Conservation (phyloP, 2,888 invertebrate genomes). For the Drosophila quinaria region DNA sequence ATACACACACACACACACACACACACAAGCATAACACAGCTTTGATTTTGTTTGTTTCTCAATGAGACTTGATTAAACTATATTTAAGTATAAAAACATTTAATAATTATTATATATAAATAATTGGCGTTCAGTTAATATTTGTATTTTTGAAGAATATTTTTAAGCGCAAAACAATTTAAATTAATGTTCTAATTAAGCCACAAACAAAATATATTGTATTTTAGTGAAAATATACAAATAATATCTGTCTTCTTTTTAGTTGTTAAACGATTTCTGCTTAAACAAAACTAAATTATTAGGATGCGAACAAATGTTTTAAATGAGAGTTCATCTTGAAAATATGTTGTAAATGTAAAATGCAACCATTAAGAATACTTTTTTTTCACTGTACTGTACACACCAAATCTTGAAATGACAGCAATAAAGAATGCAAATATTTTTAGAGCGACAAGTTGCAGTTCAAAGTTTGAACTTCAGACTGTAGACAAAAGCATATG, state of each 20-base stretch:
- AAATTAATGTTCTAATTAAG: constrained; percentile 70
- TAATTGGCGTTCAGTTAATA: constrained; percentile 59
- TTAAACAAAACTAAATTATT: constrained; percentile 28
- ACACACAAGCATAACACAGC: constrained; percentile 31
- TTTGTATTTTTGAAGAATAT: constrained; percentile 67
- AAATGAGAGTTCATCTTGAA: constrained; percentile 24
- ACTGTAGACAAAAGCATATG: constrained; percentile 61
- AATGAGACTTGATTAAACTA: constrained; percentile 74
- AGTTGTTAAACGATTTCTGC: constrained; percentile 44
- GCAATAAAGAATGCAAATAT: constrained; percentile 57
- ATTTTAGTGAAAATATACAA: constrained; percentile 65
- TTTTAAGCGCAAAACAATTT: constrained; percentile 69
- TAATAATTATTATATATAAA: constrained; percentile 48
- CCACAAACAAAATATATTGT: constrained; percentile 44
- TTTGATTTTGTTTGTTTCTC: constrained; percentile 68
- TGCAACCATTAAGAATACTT: constrained; percentile 43
- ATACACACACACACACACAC: constrained; percentile 33
- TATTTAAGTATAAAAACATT: constrained; percentile 42
- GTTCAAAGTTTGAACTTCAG: too few relatives aligned
- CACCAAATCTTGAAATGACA: constrained; percentile 66
- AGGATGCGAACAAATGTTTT: constrained; percentile 29
- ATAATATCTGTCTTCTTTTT: constrained; percentile 59
- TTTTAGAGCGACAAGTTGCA: constrained; percentile 38
- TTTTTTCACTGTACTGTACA: too few relatives aligned
- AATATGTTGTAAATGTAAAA: constrained; percentile 37